Base-by-base conservation (phyloP, 1,140 invertebrate genomes). In the Thaumatotibia leucotreta region DNA sequence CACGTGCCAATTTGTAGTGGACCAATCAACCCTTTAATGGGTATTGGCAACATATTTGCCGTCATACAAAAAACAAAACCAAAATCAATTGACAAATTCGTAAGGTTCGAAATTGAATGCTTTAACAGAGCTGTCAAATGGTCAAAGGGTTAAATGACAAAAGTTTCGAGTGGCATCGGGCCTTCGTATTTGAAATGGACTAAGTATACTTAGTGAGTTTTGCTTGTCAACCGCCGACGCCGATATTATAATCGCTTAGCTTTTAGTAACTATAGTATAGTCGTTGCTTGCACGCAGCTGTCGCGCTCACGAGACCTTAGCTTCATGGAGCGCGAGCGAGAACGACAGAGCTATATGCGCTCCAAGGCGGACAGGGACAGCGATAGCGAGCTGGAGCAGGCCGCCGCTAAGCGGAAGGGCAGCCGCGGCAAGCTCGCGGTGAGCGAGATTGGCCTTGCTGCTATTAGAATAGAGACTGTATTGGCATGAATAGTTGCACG, bases 371-470 rank as follows among this genome's bases (percentile, higher is more conserved):
- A 91, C 79, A 88, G 90, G 67, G 89, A 92, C 84, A 91, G 87
- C 84, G 90, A 92, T 77, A 91, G 90, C 70, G 93, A 93, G 77
- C 92, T 93, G 84, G 92, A 93, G 78, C 91, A 91, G 84, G 91
- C 92, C 70, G 85, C 92, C 76, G 92, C 84, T 68, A 91, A 92
- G 76, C 84, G 88, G 75, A 91, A 91, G 77, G 87, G 86, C 76
- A 90, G 85, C 77, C 86, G 89, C 80, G 89, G 91, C 68, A 92
- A 91, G 81, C 89, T 91, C 80, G 84, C 91, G 85, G 91, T 91
- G 88, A 87, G 86, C 76, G 79, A 75, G 70, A 70, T 71, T 39
- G 58, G 69, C 63, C 66, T 68, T 68, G 67, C 69, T 68, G 58
- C 49, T 68, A 63, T 80, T 67, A 65, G 61, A 68, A 73, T 79